Conservation (phyloP, 2,113 vertebrate species). For the Periophthalmus modestus region DNA sequence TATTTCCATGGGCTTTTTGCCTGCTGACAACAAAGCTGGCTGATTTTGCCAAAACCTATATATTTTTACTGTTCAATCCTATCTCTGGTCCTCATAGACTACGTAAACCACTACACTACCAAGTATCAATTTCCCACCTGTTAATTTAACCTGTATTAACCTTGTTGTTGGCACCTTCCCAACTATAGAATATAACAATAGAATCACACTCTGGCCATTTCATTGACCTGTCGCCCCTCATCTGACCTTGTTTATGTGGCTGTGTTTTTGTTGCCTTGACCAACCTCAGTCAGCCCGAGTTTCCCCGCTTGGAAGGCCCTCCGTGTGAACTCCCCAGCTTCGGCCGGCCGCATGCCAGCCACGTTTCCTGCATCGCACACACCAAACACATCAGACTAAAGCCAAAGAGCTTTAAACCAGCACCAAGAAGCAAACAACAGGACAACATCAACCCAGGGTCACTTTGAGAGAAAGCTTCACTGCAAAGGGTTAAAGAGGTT, state of each 20-base stretch:
- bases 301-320: slow-evolving; percentile 89
- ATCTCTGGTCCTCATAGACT: too few species aligned
- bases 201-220: slow-evolving; percentile 8
- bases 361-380: slow-evolving; percentile 73
- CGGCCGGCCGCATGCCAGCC: slow-evolving; percentile 84
- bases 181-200: not conserved
- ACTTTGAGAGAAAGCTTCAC: slow-evolving; percentile 35
- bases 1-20: too few species aligned
- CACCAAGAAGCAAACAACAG: slow-evolving; percentile 31
- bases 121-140: not conserved
- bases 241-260: not conserved
- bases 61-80: too few species aligned
- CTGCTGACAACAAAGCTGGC: too few species aligned
- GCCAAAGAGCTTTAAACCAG: slow-evolving; percentile 7
- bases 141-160: not conserved
- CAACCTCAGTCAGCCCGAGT: slow-evolving; percentile 85
- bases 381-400: slow-evolving; percentile 34
- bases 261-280: slow-evolving; percentile 18
- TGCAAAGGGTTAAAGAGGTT: slow-evolving; percentile 35
- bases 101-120: too few species aligned
- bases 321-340: slow-evolving; percentile 90
- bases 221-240: slow-evolving; percentile 2
- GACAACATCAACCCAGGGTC: slow-evolving; percentile 32
- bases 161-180: not conserved
- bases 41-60: too few species aligned